Base-by-base conservation (phyloP, 2,888 invertebrate species). In the Xanthorhoe spadicearia region DNA sequence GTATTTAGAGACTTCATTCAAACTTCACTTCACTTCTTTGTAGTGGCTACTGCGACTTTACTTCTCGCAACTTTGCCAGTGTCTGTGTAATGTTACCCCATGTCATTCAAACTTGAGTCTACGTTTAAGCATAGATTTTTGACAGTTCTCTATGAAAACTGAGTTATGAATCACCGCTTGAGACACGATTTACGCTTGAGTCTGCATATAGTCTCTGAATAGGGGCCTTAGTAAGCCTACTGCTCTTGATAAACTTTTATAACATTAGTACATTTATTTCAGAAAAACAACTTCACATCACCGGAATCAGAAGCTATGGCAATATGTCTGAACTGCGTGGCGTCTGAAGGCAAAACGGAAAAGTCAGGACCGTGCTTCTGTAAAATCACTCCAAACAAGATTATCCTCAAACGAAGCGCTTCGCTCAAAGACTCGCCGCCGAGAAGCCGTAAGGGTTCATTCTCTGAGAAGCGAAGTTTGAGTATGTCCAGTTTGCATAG, bases 271-370 rank as follows among this genome's bases (percentile, higher is more conserved):
- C 8, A 43, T 73, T 82, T 81, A 50, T 63, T 60, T 48, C 77
- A 92, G 92, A 91, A 91, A 85, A 90, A 89, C 64, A 88, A 87
- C 69, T 88, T 89, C 53, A 87, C 88, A 0, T 89, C 92, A 5
- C 92, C 92, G 0, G 92, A 92, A 76, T 84, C 87, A 0, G 92
- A 92, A 66, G 81, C 84, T 1, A 91, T 92, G 89, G 89, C 89
- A 0, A 85, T 86, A 0, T 92, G 92, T 58, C 74, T 91, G 0
- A 84, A 90, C 71, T 92, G 90, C 70, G 81, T 89, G 15, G 73
- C 74, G 35, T 77, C 87, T 0, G 80, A 83, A 49, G 50, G 53
- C 18, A 61, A 58, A 10, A 66, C 80, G 1, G 79, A 82, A 5
- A 84, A 83, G 63, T 84, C 84, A 61, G 80, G 84, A 0, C 81